Evolutionary conservation across 2,888 invertebrate genomes (phyloP), one percentile per base, ranked within the genome.

Genomic region (Cryptocephalus primarius): DNA sequence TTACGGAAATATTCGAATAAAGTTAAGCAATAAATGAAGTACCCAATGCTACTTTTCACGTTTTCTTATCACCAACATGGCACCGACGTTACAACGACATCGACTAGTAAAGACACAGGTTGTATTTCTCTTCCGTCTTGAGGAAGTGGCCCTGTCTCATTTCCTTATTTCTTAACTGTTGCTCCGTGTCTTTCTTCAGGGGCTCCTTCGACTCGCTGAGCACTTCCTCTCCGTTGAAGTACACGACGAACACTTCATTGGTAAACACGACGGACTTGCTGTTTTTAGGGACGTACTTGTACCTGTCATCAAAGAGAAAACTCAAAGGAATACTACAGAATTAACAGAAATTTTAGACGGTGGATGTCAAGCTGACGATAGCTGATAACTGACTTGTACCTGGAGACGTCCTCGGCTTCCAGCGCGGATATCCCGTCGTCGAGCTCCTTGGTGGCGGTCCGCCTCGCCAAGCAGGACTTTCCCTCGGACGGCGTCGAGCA

Each of bases 171-270:
- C 80, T 70, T 3, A 76, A 75, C 59, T 80, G 80, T 53, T 80
- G 80, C 53, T 80, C 80, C 39, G 76, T 71, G 59, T 80, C 80
- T 60, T 79, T 79, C 66, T 79, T 79, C 9, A 80, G 67, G 0
- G 78, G 76, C 60, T 80, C 80, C 22, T 75, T 77, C 51, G 76
- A 56, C 48, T 71, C 67, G n/a, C 61, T 67, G 33, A 69, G 59
- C 13, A 68, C 63, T 43, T 66, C 63, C 55, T 79, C 77, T 0
- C 76, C 78, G n/a, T 75, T 76, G 59, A 79, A 80, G 61, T 80
- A 79, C 34, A 80, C 76, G 33, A 80, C 79, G 49, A 77, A 72
- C 6, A 80, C 80, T 68, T 80, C 77, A 45, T 67, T 65, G 6
- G 68, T 70, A 58, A 72, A 73, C 42, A 70, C 67, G 8, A 72